Conservation (phyloP, 2,888 invertebrate species). For the Apotomis capreana region DNA sequence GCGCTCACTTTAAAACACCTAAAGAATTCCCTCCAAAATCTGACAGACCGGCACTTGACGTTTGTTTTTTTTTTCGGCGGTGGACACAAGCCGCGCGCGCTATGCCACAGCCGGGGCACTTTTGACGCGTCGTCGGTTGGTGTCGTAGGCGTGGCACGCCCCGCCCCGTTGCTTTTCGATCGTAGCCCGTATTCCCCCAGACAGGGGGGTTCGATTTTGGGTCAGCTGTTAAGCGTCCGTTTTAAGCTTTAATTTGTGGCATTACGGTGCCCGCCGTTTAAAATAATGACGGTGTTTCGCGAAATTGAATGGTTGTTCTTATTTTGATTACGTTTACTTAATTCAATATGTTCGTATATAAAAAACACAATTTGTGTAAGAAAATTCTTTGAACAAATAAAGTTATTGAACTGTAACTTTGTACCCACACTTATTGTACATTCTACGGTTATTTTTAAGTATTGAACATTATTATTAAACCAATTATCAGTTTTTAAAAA, state of each 20-base stretch:
- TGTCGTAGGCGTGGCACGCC: constrained; percentile 73
- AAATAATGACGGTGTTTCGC: constrained; percentile 74
- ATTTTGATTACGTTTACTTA: constrained; percentile 53
- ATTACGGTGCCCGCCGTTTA: constrained; percentile 76
- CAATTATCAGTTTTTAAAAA: no score
- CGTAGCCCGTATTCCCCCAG: constrained; percentile 52
- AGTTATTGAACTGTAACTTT: no score
- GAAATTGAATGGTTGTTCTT: constrained; percentile 67
- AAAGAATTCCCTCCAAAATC: constrained; percentile 41
- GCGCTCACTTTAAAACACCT: constrained; percentile 21
- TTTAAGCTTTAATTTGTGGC: constrained; percentile 84
- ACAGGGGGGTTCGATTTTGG: constrained; percentile 78
- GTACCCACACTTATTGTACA: no score
- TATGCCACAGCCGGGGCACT: constrained; percentile 71
- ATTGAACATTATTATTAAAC: no score
- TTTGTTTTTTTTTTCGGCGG: constrained; percentile 45
- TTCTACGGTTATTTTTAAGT: no score
- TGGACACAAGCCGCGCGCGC: constrained; percentile 64
- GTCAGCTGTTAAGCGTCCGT: constrained; percentile 83
- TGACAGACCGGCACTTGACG: constrained; percentile 38
- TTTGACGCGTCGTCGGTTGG: constrained; percentile 73
- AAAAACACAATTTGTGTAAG: not conserved
- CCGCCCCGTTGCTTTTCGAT: constrained; percentile 80
- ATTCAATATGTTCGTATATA: not conserved
- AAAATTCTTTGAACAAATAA: not conserved